These are phyloP conservation scores for Athetis lepigone DNA, from an alignment of 2,888 invertebrate genomes.

Conservation along the genomic window DNA sequence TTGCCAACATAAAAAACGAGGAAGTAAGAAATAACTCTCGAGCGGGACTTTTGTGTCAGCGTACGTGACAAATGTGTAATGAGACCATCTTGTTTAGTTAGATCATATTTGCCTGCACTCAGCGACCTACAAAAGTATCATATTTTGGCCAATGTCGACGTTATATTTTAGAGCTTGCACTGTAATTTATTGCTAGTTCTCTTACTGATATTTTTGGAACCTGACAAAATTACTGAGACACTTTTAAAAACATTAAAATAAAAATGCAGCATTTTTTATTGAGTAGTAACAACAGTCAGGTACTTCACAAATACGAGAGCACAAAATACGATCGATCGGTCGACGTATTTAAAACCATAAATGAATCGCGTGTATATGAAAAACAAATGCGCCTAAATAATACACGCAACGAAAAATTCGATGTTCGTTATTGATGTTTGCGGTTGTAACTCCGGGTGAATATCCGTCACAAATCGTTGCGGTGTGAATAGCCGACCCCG, in stretches of 20 bases:
- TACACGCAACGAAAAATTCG: conserved; percentile 43
- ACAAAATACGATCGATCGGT: conserved; percentile 15
- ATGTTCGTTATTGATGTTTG: conserved; percentile 54
- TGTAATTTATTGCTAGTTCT: conserved; percentile 14
- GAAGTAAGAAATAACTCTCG: conserved; percentile 55
- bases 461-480: conserved; percentile 64
- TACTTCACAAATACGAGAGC: conserved; percentile 4
- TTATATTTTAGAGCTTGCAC: conserved; percentile 20
- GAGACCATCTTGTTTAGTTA: conserved; percentile 67
- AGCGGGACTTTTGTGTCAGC: conserved; percentile 63
- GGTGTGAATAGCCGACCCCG: conserved; percentile 68
- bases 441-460: conserved; percentile 56
- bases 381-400: conserved; percentile 34
- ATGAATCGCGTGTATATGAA: conserved; percentile 19
- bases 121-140: conserved; percentile 46
- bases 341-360: conserved; percentile 32
- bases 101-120: conserved; percentile 56
- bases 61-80: conserved; percentile 76
- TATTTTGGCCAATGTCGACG: conserved; percentile 34
- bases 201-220: neutral
- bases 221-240: conserved; percentile 1
- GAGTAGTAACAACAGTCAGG: conserved; percentile 4
- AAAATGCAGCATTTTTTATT: conserved; percentile 26
- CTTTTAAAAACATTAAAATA: neutral
- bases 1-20: conserved; percentile 57